Evolutionary conservation across 2,888 invertebrate species (phyloP).

Genomic region (Cremastinae sp.): DNA sequence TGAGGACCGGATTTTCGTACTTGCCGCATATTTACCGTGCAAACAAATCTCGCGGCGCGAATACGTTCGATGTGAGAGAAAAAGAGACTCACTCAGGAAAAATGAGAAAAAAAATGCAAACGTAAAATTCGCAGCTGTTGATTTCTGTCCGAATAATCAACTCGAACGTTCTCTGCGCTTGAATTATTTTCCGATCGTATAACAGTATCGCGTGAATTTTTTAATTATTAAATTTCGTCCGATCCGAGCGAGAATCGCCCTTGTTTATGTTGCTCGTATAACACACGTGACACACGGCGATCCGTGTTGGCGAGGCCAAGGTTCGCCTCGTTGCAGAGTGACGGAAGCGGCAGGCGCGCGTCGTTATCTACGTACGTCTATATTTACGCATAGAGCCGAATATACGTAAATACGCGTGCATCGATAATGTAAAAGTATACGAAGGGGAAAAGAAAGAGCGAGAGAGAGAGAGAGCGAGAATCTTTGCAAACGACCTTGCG

Average conservation of each 20-base stretch:
- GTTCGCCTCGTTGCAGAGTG: constrained; percentile 55
- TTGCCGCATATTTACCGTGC: constrained; percentile 30
- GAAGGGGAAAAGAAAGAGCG: neutral
- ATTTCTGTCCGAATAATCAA: no score
- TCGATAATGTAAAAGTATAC: neutral
- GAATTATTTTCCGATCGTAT: no score
- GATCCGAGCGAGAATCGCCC: neutral
- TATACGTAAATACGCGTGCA: neutral
- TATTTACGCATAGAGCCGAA: constrained; percentile 15
- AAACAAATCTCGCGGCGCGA: constrained; percentile 27
- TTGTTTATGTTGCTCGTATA: constrained; percentile 42
- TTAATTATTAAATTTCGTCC: no score
- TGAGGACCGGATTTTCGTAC: constrained; percentile 13
- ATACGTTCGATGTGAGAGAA: constrained; percentile 2
- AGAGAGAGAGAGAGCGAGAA: neutral
- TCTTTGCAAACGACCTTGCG: constrained; percentile 32
- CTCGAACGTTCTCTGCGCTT: no score
- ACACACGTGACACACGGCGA: constrained; percentile 60
- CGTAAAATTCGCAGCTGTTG: neutral
- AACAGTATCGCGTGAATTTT: no score
- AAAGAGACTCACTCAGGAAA: neutral
- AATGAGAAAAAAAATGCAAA: neutral
- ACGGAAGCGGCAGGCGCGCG: constrained; percentile 40
- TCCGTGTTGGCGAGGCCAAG: constrained; percentile 61
- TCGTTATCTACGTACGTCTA: constrained; percentile 12